Base-by-base conservation (phyloP, 2,888 invertebrate genomes). In the Aphelenchoides bicaudatus region DNA sequence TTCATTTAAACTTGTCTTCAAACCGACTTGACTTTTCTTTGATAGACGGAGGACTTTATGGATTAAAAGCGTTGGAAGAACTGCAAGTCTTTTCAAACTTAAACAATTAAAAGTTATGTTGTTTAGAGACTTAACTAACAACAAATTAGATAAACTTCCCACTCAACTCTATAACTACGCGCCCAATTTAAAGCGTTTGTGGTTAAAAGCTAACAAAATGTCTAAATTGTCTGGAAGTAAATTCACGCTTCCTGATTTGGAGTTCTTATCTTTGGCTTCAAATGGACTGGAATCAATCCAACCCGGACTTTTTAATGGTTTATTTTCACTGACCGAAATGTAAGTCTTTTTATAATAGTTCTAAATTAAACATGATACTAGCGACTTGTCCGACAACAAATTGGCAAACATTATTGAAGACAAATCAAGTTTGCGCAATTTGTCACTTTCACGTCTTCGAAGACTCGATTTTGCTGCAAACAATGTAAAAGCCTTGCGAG, bases 191-290 rank as follows among this genome's bases (percentile, higher is more conserved):
- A 6, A n/a, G 23, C 43, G 43, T 21, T 43, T 43, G 23, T 43
- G 23, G 10, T n/a, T 43, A 25, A 43, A 43, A 19, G 43, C 21
- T 8, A 43, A 43, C 23, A 19, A 43, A 43, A 19, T 43, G 43
- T 8, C 21, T 10, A 19, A 25, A 43, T 43, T 43, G 43, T 10
- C 10, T 6, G 43, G 8, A 21, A 25, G 16, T 8, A 8, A n/a
- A 6, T 43, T 43, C 25, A 19, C 43, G 43, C 25, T 43, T 19
- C 21, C 10, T 8, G 10, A 43, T 6, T n/a, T 43, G 6, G 43
- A 43, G n/a, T 43, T 43, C 43, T n/a, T 43, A 6, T 43, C 43
- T 6, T n/a, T 43, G 43, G 43, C 43, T 25, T 43, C 43, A 6
- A 43, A 43, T 25, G 6, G 25, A n/a, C 23, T 43, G 43, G n/a